Base-by-base conservation (phyloP, 2,113 vertebrate species). In the Ginglymostoma cirratum region DNA sequence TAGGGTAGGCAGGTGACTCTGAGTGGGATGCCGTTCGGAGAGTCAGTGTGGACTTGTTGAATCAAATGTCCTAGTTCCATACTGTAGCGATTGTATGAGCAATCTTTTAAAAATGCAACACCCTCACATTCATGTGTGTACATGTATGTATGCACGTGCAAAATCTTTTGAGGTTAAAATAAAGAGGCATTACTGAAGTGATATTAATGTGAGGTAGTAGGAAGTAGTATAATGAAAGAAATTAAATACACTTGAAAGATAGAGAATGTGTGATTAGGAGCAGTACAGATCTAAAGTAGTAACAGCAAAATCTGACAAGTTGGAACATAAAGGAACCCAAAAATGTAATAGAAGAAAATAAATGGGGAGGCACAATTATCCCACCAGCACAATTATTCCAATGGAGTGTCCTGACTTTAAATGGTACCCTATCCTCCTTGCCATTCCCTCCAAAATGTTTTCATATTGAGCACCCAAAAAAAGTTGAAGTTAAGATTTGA, bases 401-500 rank as follows among this genome's bases (percentile, higher is more conserved):
- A 1, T n/a, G 24, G 55, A 61, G 24, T 24, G 52, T 27, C 86
- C 86, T 24, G 5, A 90, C 15, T 65, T 61, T 61, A 92, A 92
- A n/a, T n/a, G 55, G 17, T 34, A 38, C 10, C 34, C n/a, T 80
- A 34, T 17, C n/a, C 34, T 90, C 61, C 30, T 5, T n/a, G 1
- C 61, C 30, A 34, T 17, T 30, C 14, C 55, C 27, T 92, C 87
- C 17, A 30, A 89, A 61, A 80, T 80, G 27, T 30, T 12, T 17
- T 92, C 55, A 92, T 61, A 65, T 65, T 66, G 4, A 65, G 30
- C 5, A 65, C 66, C 30, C 1, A 0, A n/a, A 90, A 55, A 61
- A 89, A 89, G n/a, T 80, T 80, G 34, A 80, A 80, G 78, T 80
- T 80, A 42, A 92, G 17, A 34, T 66, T 15, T 92, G 89, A 92